Percentiles rank a stretch among this genome's conserved stretches.
Evolutionary conservation across 2,888 invertebrate genomes (phyloP).

Genomic region (Hirtodrosophila duncani): DNA sequence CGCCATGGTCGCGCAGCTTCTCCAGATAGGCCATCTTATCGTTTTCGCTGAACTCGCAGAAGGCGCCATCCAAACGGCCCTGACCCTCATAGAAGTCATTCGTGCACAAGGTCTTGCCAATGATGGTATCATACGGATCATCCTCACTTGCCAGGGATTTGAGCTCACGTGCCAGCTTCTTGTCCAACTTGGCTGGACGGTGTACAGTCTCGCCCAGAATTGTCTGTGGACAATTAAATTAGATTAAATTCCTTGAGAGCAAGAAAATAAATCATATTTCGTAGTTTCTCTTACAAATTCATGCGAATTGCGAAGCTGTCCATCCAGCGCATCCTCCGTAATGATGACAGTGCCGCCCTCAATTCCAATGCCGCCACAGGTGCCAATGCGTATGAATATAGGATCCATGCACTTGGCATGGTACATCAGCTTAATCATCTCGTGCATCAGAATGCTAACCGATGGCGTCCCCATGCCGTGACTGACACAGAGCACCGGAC

Average conservation of each 20-base stretch:
- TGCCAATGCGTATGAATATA: slow-evolving; percentile 94
- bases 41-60: slow-evolving; percentile 94
- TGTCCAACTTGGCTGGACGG: slow-evolving; percentile 91
- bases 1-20: slow-evolving; percentile 86
- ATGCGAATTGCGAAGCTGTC: slow-evolving; percentile 87
- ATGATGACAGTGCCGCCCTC: slow-evolving; percentile 96
- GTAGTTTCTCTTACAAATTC: slow-evolving; percentile 85
- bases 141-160: slow-evolving; percentile 84
- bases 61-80: slow-evolving; percentile 96
- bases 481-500: slow-evolving; percentile 78
- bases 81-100: slow-evolving; percentile 99
- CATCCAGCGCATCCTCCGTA: slow-evolving; percentile 94
- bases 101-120: slow-evolving; percentile 97
- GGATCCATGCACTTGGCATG: slow-evolving; percentile 93
- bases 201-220: slow-evolving; percentile 90
- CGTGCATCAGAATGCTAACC: slow-evolving; percentile 95
- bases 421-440: slow-evolving; percentile 96
- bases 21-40: slow-evolving; percentile 94
- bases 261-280: neutral
- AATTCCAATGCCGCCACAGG: slow-evolving; percentile 95
- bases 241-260: neutral
- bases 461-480: slow-evolving; percentile 99
- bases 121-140: slow-evolving; percentile 91
- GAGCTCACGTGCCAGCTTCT: slow-evolving; percentile 87
- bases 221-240: slow-evolving; percentile 82